Evolutionary conservation across 2,888 invertebrate genomes (phyloP), one percentile per base, ranked within the genome.

Genomic region (Rhagophthalmus giganteus): DNA sequence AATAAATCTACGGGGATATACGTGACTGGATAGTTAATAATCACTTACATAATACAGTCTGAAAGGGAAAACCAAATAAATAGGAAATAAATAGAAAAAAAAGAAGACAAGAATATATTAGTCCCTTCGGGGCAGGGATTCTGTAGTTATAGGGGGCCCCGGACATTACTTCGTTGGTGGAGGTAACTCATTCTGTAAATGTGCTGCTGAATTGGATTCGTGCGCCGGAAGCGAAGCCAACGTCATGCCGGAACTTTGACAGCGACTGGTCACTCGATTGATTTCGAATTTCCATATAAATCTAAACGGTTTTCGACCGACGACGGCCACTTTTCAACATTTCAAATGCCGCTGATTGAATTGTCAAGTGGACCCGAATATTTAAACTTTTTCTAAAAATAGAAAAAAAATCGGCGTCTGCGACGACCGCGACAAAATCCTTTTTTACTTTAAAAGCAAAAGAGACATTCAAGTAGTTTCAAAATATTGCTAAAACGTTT

Each of bases 261-360:
- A 58, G 62, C 59, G 65, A 64, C 63, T 62, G 68, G 67, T 62
- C 68, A 63, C 54, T 57, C 68, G 69, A 72, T 70, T 71, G 71
- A 71, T 70, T 70, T 65, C 58, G 60, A 68, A 72, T 72, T 71
- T 71, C 70, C 72, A 71, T 72, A 72, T 72, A 71, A 71, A 72
- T 71, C 54, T 62, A 64, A 59, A 65, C 59, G 57, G 64, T 66
- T 65, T 62, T 61, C 9, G 35, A 60, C 61, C 9, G 35, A 60
- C 59, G 59, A 59, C 58, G 65, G 63, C 67, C 60, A 65, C 63
- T 64, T 62, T 66, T 65, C 63, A 61, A 57, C 58, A 52, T 63
- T 62, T 61, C 57, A 46, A 53, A 58, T 54, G 54, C 55, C 58
- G 54, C 58, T 59, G 55, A 53, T 58, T 62, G 65, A 64, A 65